Conservation (phyloP, 2,797 vertebrate species). For the Poecilia picta region DNA sequence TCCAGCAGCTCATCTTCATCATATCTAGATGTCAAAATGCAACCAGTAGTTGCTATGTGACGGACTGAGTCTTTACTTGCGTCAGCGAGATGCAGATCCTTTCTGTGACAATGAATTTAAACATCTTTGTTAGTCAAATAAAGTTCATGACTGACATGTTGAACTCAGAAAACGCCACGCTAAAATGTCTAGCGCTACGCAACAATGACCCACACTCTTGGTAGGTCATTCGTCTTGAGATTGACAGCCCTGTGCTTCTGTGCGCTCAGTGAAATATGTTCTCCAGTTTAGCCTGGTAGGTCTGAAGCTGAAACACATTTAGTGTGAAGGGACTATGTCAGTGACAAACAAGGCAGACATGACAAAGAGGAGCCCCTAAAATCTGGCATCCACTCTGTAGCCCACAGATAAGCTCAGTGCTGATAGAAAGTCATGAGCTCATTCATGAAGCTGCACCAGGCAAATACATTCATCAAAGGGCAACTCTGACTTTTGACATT, state of each 20-base stretch:
- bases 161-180: not conserved
- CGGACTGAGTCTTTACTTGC: not conserved
- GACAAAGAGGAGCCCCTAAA: constrained; percentile 35
- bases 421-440: constrained; percentile 15
- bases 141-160: not conserved
- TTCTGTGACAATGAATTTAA: not conserved
- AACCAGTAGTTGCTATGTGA: not conserved
- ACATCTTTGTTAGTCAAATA: not conserved
- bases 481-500: not conserved
- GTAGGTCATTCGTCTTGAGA: constrained; percentile 40
- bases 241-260: constrained; percentile 63
- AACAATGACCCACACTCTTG: not conserved
- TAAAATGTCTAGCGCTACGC: not conserved
- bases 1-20: not conserved
- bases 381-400: constrained; percentile 24
- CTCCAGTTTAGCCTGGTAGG: constrained; percentile 30
- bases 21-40: not conserved
- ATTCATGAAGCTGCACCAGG: not conserved
- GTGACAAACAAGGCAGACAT: constrained; percentile 20
- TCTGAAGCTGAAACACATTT: constrained; percentile 53
- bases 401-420: constrained; percentile 29
- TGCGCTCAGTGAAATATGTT: constrained; percentile 59
- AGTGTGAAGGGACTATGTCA: constrained; percentile 33
- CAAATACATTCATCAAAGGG: constrained; percentile 2
- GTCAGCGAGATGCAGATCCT: not conserved